Percentiles rank a stretch among this genome's conserved stretches.
Conservation (phyloP, 2,113 vertebrate species). For the Pantherophis guttatus region DNA sequence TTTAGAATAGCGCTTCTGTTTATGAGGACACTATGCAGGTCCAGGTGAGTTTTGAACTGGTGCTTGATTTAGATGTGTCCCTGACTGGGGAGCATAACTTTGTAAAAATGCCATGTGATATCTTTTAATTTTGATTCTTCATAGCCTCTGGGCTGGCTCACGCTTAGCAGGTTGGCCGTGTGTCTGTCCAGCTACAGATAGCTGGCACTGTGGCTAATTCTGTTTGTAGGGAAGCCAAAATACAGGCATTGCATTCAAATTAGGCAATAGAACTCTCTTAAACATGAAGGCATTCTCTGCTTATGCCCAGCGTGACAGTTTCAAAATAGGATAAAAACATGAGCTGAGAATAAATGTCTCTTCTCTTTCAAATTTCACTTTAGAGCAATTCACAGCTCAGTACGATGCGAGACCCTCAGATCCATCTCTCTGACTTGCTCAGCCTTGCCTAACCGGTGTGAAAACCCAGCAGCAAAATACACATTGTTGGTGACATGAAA, state of each 20-base stretch:
- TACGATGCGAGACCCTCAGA: not conserved
- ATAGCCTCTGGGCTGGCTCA: not conserved
- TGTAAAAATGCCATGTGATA: not conserved
- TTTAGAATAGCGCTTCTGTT: not conserved
- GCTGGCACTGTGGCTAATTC: not conserved
- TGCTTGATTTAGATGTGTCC: not conserved
- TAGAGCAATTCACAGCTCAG: not conserved
- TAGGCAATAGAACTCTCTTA: not conserved
- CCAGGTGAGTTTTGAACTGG: not conserved
- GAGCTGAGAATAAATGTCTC: not conserved
- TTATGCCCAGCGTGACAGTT: not conserved
- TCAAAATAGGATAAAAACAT: not conserved
- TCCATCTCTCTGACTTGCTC: not conserved
- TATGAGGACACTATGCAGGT: not conserved
- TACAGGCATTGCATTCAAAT: not conserved
- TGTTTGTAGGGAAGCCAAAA: not conserved
- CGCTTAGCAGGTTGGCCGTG: not conserved
- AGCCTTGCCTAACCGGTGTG: not conserved
- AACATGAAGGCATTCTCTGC: not conserved
- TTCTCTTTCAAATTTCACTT: not conserved
- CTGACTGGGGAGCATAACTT: not conserved
- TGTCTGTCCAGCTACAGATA: not conserved
- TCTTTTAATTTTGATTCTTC: not conserved
- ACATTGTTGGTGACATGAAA: not conserved
- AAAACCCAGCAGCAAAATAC: not conserved